These are phyloP conservation scores for Lophius americanus DNA, from an alignment of 2,797 vertebrate species.

Conservation along the genomic window DNA sequence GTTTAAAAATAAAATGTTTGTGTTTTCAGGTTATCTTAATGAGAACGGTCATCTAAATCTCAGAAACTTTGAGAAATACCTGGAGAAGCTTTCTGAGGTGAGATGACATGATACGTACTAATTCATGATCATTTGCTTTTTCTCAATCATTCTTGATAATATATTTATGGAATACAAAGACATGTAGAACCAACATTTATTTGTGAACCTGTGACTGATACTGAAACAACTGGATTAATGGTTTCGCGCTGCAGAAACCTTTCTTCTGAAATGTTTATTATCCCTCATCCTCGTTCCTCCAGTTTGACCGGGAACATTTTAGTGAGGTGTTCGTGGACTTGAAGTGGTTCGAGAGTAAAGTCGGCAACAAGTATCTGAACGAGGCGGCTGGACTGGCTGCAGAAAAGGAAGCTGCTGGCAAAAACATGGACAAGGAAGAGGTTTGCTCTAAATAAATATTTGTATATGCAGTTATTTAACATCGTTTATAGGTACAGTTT, in stretches of 20 bases:
- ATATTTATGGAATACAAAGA: not conserved
- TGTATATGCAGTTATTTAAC: not conserved
- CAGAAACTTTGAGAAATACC: constrained; percentile 93
- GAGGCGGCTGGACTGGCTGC: constrained; percentile 94
- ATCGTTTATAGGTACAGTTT: not conserved
- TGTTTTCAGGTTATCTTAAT: constrained; percentile 92
- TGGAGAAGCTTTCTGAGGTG: constrained; percentile 93
- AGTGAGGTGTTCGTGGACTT: constrained; percentile 96
- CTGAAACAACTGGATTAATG: not conserved
- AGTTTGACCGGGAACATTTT: constrained; percentile 98
- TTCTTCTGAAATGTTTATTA: not conserved
- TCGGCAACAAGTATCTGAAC: constrained; percentile 97
- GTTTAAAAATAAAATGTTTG: constrained; percentile 9
- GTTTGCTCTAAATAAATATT: constrained; percentile 48
- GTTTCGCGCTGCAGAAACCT: not conserved
- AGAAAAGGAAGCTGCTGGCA: constrained; percentile 89
- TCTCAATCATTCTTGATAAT: not conserved
- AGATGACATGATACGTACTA: constrained; percentile 19
- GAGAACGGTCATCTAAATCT: constrained; percentile 95
- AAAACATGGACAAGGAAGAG: constrained; percentile 81
- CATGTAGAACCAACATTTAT: too few relatives aligned
- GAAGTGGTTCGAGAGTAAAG: constrained; percentile 99
- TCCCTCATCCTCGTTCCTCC: constrained; percentile 1
- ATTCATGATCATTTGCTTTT: too few relatives aligned
- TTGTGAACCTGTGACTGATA: not conserved